A percentile compares a stretch with the other conserved stretches of the same genome.
Evolutionary conservation across 2,888 invertebrate species (phyloP).

Genomic region (Aphodius sticticus): DNA sequence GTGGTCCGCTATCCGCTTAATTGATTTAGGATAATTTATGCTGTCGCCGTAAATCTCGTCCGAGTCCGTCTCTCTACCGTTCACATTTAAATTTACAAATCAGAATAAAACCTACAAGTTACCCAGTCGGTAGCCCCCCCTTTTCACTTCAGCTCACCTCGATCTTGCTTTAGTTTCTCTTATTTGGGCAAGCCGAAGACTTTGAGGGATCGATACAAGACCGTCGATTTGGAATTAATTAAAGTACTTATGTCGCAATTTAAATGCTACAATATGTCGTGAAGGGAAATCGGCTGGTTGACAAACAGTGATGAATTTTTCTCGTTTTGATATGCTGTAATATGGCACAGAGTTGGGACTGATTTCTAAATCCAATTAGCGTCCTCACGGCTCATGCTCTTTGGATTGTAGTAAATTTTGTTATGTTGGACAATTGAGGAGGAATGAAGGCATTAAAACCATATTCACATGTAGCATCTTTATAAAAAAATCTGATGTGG

Average conservation of each 20-base stretch:
- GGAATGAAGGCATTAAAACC: too few relatives aligned
- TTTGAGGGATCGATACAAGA: background rate
- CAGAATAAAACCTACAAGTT: background rate
- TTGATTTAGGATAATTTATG: slow-evolving; percentile 23
- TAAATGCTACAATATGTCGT: background rate
- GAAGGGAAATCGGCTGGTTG: background rate
- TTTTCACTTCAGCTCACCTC: background rate
- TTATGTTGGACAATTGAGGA: too few relatives aligned
- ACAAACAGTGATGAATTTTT: too few relatives aligned
- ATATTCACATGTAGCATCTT: too few relatives aligned
- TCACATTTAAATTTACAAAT: slow-evolving; percentile 24
- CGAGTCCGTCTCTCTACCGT: slow-evolving; percentile 10
- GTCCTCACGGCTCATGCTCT: too few relatives aligned
- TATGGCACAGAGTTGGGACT: too few relatives aligned
- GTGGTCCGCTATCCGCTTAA: slow-evolving; percentile 16
- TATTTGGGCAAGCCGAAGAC: slow-evolving; percentile 4
- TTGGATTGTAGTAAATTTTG: too few relatives aligned
- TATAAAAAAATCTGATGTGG: too few relatives aligned
- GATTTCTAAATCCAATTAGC: too few relatives aligned
- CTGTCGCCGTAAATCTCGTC: slow-evolving; percentile 24
- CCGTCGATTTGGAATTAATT: background rate
- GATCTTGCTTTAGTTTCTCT: background rate
- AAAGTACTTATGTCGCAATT: background rate
- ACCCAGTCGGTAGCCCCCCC: background rate
- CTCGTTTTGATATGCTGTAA: too few relatives aligned